A percentile compares a stretch with the other conserved stretches of the same genome.
These are phyloP conservation scores for Dreissena polymorpha DNA, from an alignment of 1,140 invertebrate species.

Conservation along the genomic window DNA sequence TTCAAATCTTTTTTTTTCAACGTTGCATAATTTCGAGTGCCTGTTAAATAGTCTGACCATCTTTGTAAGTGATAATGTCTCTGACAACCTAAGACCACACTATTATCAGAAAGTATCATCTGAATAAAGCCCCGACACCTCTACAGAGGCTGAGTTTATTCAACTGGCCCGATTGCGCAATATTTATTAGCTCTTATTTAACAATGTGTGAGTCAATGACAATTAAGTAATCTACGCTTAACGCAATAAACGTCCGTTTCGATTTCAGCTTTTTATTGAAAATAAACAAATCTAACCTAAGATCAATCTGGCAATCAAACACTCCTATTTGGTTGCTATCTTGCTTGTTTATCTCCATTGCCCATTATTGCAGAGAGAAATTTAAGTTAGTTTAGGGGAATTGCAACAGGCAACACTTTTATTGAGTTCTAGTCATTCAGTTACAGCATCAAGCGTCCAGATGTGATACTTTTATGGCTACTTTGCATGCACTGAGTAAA, in stretches of 20 bases:
- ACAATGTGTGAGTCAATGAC: no score
- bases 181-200: not conserved
- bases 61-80: no score
- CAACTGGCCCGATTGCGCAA: not conserved
- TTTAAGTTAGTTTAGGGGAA: not conserved
- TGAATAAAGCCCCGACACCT: constrained; percentile 73
- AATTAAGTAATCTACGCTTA: no score
- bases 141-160: not conserved
- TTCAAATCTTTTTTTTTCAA: constrained; percentile 12
- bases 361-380: not conserved
- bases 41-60: no score
- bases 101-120: no score
- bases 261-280: not conserved
- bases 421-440: not conserved
- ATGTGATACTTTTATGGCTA: constrained; percentile 9
- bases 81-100: no score
- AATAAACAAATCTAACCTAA: not conserved
- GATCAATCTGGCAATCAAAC: no score
- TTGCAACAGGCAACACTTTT: not conserved
- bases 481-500: not conserved
- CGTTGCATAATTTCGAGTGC: not conserved
- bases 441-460: not conserved
- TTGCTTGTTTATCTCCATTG: not conserved
- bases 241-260: no score
- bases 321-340: no score